A percentile compares a stretch with the other conserved stretches of the same genome.
phyloP scores from a whole-genome alignment of 64 coral and sea anemone species.

The Acropora yongei region DNA sequence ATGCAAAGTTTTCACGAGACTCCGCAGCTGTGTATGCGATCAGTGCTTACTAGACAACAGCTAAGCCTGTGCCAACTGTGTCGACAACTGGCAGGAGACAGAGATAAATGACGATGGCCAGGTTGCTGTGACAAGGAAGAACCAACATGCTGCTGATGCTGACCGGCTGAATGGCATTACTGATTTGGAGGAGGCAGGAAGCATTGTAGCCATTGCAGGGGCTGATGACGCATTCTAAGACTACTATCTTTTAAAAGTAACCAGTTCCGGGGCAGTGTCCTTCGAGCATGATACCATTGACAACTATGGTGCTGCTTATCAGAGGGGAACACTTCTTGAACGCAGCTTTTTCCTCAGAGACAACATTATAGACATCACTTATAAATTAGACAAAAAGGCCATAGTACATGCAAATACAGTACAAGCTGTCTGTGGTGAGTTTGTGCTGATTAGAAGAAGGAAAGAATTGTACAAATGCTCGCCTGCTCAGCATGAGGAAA shows the following conservation, averaged over 20 bases:
- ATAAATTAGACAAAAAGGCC: constrained; percentile 6
- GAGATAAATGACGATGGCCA: background rate
- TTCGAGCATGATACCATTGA: constrained; percentile 13
- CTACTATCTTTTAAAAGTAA: constrained; percentile 40
- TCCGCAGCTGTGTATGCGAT: too few relatives aligned
- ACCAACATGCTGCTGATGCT: background rate
- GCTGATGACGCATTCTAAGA: constrained; percentile 40
- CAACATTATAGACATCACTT: constrained; percentile 57
- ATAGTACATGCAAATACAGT: too few relatives aligned
- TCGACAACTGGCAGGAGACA: constrained; percentile 49
- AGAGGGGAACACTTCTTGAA: background rate
- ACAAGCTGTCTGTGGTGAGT: too few relatives aligned
- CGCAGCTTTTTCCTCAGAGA: constrained; percentile 38
- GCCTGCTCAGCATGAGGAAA: too few relatives aligned
- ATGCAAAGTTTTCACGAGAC: constrained; percentile 9
- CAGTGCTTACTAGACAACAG: background rate
- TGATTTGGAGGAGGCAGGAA: background rate
- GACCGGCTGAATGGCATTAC: background rate
- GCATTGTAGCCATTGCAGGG: constrained; percentile 18
- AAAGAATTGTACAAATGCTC: too few relatives aligned
- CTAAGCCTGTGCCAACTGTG: constrained; percentile 17
- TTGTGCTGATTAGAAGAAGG: too few relatives aligned
- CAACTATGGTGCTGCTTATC: constrained; percentile 23
- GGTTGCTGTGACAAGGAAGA: constrained; percentile 19
- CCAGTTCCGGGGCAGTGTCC: constrained; percentile 7